phyloP scores from a whole-genome alignment of 2,888 invertebrate species.

The Protophormia terraenovae region DNA sequence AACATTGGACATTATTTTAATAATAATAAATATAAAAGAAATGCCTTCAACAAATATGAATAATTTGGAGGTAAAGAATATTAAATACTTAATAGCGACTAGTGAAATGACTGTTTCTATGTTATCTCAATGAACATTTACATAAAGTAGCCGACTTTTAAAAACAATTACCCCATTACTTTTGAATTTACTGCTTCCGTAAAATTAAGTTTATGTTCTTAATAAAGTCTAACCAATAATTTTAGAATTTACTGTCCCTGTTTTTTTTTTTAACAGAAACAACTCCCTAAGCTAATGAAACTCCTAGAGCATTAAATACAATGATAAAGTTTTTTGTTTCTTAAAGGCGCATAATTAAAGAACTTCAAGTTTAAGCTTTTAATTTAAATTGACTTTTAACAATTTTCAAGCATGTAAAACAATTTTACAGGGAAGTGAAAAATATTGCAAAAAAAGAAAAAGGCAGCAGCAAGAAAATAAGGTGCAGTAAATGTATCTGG shows the following conservation, averaged over 20 bases:
- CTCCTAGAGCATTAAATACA: neutral
- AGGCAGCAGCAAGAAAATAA: neutral
- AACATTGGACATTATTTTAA: too few species aligned
- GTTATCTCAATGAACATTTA: too few species aligned
- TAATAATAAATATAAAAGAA: too few species aligned
- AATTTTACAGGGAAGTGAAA: conserved; percentile 4
- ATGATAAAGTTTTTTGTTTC: neutral
- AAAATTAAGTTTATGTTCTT: too few species aligned
- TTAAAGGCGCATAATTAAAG: conserved; percentile 3
- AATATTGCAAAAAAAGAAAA: neutral
- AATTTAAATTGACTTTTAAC: conserved; percentile 29
- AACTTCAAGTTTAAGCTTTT: conserved; percentile 4
- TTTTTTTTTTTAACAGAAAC: neutral
- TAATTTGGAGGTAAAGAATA: too few species aligned
- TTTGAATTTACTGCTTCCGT: too few species aligned
- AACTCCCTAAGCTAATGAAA: neutral
- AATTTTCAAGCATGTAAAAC: conserved; percentile 25
- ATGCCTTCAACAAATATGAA: too few species aligned
- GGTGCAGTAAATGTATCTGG: neutral
- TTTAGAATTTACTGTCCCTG: neutral
- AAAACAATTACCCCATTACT: too few species aligned
- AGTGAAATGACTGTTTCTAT: too few species aligned
- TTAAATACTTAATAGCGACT: too few species aligned
- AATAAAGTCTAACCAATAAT: too few species aligned
- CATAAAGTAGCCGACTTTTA: too few species aligned